phyloP scores from a whole-genome alignment of 2,113 vertebrate species.

The Pteropus alecto region DNA sequence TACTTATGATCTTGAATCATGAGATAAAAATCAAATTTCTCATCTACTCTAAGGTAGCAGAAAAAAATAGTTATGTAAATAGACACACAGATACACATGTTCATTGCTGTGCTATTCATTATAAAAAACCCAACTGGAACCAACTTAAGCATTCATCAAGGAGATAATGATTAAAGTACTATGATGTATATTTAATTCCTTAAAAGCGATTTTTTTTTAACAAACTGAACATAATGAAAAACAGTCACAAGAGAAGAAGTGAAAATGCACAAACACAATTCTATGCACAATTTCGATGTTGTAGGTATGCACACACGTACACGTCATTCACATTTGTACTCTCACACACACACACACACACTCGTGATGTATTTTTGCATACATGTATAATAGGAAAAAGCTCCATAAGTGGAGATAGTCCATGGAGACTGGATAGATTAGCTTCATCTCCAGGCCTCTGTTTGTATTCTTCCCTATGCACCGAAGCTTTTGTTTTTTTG shows the following conservation, averaged over 20 bases:
- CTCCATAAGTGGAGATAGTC: background rate
- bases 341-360: background rate
- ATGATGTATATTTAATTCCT: background rate
- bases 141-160: background rate
- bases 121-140: background rate
- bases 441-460: background rate
- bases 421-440: background rate
- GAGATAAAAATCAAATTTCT: background rate
- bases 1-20: background rate
- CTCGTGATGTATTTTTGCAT: background rate
- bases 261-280: background rate
- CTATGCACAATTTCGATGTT: background rate
- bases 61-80: background rate
- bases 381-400: background rate
- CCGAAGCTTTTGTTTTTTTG: background rate
- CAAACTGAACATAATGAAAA: background rate
- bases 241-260: background rate
- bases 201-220: background rate
- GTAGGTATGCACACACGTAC: background rate
- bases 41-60: background rate
- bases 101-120: background rate
- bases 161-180: background rate
- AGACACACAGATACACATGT: fast-evolving
- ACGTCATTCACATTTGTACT: background rate
- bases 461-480: background rate